Evolutionary conservation across 2,888 invertebrate species (phyloP).

Genomic region (Leptopilina myrica): DNA sequence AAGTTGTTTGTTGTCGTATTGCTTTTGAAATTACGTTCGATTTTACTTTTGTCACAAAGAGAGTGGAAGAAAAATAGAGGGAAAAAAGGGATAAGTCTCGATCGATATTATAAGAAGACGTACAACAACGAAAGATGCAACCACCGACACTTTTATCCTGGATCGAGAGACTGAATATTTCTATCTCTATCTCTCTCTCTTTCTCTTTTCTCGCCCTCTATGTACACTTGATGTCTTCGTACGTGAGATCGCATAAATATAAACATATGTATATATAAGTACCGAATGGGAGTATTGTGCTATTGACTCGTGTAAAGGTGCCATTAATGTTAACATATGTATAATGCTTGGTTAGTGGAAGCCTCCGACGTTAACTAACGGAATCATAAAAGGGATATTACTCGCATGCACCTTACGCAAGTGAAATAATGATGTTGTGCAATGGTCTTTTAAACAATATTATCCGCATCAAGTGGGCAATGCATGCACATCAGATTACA

Average conservation of each 20-base stretch:
- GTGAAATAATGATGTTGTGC: constrained; percentile 15
- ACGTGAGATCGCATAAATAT: constrained; percentile 49
- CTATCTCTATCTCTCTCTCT: too few species aligned
- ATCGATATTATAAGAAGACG: constrained; percentile 63
- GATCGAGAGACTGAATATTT: constrained; percentile 42
- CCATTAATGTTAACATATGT: constrained; percentile 53
- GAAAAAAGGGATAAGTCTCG: constrained; percentile 38
- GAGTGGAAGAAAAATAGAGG: constrained; percentile 26
- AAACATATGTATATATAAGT: neutral
- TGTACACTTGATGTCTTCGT: constrained; percentile 50
- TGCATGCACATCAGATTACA: too few species aligned
- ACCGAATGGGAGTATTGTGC: constrained; percentile 46
- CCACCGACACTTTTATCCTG: constrained; percentile 48
- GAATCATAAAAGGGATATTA: neutral
- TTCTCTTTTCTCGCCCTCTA: constrained; percentile 43
- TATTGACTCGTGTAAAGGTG: constrained; percentile 51
- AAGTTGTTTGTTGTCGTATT: constrained; percentile 15
- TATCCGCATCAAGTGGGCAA: neutral
- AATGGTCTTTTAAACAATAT: neutral
- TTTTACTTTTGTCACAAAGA: neutral
- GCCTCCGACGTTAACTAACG: neutral
- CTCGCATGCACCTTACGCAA: constrained; percentile 6
- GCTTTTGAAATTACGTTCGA: constrained; percentile 33
- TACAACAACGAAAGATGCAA: constrained; percentile 24
- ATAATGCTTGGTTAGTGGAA: constrained; percentile 19